phyloP scores from a whole-genome alignment of 2,797 vertebrate species.

The Myotis findleyi region DNA sequence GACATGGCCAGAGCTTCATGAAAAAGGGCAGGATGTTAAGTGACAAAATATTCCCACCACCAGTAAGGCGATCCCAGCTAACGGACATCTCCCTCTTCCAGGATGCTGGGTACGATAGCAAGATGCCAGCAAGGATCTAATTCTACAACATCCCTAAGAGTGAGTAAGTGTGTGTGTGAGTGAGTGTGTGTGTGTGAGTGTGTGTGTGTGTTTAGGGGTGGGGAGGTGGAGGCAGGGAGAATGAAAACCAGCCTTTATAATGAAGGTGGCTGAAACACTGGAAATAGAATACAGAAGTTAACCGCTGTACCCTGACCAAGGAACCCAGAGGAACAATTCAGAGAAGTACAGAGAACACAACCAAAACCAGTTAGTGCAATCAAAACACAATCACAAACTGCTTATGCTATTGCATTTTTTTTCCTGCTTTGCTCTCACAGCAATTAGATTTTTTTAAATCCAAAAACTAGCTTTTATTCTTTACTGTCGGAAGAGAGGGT shows the following conservation, averaged over 20 bases:
- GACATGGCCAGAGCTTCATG: neutral
- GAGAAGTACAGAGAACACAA: neutral
- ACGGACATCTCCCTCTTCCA: neutral
- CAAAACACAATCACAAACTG: constrained; percentile 24
- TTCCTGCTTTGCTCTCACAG: neutral
- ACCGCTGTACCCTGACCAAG: neutral
- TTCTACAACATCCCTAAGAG: neutral
- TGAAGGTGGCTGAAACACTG: neutral
- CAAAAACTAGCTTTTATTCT: neutral
- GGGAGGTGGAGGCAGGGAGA: neutral
- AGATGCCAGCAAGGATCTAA: neutral
- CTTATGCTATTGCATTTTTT: neutral
- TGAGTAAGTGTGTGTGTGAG: fast-evolving
- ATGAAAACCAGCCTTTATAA: neutral
- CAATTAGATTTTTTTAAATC: neutral
- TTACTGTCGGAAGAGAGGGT: neutral
- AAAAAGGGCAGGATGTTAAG: neutral
- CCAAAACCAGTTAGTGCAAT: neutral
- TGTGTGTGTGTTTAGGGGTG: fast-evolving
- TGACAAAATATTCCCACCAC: neutral
- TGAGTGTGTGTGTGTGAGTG: no score
- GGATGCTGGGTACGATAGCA: neutral
- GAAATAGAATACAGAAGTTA: constrained; percentile 38
- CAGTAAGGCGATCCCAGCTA: neutral
- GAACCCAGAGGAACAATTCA: neutral